Conservation (phyloP, 2,797 vertebrate genomes). For the Chromobotia macracanthus region DNA sequence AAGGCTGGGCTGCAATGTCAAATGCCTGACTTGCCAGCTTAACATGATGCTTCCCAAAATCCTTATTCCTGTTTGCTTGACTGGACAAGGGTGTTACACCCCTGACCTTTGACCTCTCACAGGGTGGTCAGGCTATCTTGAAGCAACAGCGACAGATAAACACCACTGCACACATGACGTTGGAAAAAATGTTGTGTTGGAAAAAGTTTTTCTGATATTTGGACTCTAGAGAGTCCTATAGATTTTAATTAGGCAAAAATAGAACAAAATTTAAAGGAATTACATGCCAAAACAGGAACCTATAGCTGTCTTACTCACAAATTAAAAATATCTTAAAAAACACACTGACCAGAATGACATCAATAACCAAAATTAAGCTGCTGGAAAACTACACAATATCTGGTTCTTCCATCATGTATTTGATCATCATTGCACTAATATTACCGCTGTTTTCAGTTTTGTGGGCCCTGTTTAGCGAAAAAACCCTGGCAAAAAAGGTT, state of each 20-base stretch:
- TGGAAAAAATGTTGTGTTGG: background rate
- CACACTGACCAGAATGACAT: slow-evolving; percentile 24
- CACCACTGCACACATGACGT: slow-evolving; percentile 11
- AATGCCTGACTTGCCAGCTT: slow-evolving; percentile 39
- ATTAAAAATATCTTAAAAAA: background rate
- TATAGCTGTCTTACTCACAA: background rate
- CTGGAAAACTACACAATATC: slow-evolving; percentile 8
- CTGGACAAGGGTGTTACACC: background rate
- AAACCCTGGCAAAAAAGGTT: background rate
- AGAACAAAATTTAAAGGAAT: background rate
- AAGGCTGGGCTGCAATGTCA: slow-evolving; percentile 40
- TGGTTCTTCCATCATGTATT: background rate
- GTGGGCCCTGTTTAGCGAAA: background rate
- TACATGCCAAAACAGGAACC: background rate
- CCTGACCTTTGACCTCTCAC: slow-evolving; percentile 23
- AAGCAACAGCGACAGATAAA: slow-evolving; percentile 25
- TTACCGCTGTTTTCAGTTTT: background rate
- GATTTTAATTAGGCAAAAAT: background rate
- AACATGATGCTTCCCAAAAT: slow-evolving; percentile 42
- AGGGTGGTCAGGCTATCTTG: background rate
- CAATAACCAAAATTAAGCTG: background rate
- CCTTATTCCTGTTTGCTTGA: slow-evolving; percentile 10
- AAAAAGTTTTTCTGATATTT: background rate
- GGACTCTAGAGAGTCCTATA: background rate
- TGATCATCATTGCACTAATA: background rate